Evolutionary conservation across 2,113 vertebrate species (phyloP), one percentile per base, ranked within the genome.

Genomic region (Mohoua ochrocephala): DNA sequence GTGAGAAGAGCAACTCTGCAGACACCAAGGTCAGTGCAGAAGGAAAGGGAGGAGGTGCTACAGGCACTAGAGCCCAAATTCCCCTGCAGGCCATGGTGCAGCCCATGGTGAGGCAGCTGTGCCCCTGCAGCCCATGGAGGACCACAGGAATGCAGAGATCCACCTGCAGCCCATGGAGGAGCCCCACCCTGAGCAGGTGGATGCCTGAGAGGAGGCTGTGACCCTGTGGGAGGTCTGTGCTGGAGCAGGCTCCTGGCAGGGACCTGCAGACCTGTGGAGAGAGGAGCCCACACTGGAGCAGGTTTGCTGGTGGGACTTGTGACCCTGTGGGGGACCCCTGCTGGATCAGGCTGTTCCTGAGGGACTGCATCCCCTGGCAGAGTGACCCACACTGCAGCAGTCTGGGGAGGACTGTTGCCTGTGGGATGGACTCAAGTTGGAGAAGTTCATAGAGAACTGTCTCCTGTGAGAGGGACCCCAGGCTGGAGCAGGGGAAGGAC

Each of bases 381-480:
- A 18, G 31, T 52, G 54, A 35, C 5, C 45, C 26, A 16, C 6
- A 0, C 3, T 44, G 67, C 45, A 83, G 37, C 47, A 61, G 10
- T 13, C 0, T 26, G 31, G 45, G 54, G 15, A 35, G 20, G 10
- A 26, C 33, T 71, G 67, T 3, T 31, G 9, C 6, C 26, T 37
- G 37, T 50, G 65, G 20, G 37, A 83, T 30, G 26, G 37, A 35
- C 31, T 35, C 20, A 52, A 0, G 0, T 0, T 52, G 56, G 26
- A 16, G 31, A 70, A 60, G 19, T 5, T 44, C 16, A 35, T 1
- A 0, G 5, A 61, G 47, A 53, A 1, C 13, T 33, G 8, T 44
- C 2, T 63, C 47, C 11, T 2, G 33, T 21, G 3, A 11, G 11
- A 21, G 57, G 7, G 24, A 50, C 7, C 19, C 30, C 19, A n/a